These are phyloP conservation scores for Momotus momota DNA, from an alignment of 2,797 vertebrate species.

Conservation along the genomic window DNA sequence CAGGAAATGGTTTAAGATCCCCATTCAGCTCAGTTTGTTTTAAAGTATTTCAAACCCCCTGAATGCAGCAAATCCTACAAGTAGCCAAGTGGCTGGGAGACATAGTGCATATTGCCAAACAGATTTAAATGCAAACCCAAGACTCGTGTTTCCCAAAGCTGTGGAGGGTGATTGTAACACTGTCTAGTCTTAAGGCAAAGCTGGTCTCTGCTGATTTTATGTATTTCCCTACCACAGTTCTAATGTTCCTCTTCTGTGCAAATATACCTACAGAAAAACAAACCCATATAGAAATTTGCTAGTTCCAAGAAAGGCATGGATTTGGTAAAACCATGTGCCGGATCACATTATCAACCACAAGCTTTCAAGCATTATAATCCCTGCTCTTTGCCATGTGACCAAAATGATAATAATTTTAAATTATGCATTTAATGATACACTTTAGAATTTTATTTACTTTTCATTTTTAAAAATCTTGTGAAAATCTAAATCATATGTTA, in stretches of 20 bases:
- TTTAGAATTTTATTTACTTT: background rate
- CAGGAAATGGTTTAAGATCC: slow-evolving; percentile 64
- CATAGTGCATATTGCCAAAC: slow-evolving; percentile 22
- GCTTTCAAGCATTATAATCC: background rate
- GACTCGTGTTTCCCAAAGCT: slow-evolving; percentile 50
- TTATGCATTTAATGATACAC: background rate
- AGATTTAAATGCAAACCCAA: slow-evolving; percentile 69
- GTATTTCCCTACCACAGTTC: background rate
- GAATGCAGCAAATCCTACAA: slow-evolving; percentile 43
- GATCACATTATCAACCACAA: background rate
- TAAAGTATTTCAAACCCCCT: slow-evolving; percentile 60
- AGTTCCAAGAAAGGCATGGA: background rate
- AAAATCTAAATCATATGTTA: background rate
- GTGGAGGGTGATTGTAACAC: slow-evolving; percentile 28
- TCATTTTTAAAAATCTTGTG: background rate
- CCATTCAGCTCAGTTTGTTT: slow-evolving; percentile 64
- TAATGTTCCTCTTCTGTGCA: background rate
- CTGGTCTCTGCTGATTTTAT: background rate
- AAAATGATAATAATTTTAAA: background rate
- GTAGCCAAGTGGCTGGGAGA: slow-evolving; percentile 39
- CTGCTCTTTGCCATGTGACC: background rate
- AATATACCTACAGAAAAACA: background rate
- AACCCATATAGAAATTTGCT: background rate
- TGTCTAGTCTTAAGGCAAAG: slow-evolving; percentile 45
- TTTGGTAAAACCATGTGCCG: background rate